phyloP scores from a whole-genome alignment of 2,888 invertebrate species.

The Plemyria rubiginata region DNA sequence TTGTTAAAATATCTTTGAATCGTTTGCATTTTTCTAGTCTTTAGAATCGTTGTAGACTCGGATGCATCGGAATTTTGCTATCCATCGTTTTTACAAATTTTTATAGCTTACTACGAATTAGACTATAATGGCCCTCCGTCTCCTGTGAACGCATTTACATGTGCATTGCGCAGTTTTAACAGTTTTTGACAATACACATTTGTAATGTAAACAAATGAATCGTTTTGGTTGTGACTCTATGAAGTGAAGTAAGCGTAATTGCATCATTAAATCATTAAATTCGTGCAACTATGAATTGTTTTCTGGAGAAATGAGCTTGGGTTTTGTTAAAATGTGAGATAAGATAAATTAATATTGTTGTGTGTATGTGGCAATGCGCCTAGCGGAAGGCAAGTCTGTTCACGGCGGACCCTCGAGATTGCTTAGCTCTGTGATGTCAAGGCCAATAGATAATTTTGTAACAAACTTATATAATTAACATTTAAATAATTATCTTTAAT shows the following conservation, averaged over 20 bases:
- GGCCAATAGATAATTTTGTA: slow-evolving; percentile 84
- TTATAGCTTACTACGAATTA: slow-evolving; percentile 52
- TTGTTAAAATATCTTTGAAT: slow-evolving; percentile 60
- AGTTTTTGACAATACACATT: slow-evolving; percentile 44
- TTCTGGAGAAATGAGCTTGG: slow-evolving; percentile 34
- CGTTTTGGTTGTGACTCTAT: slow-evolving; percentile 51
- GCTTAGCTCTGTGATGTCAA: slow-evolving; percentile 83
- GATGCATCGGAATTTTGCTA: slow-evolving; percentile 58
- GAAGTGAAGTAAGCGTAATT: slow-evolving; percentile 42
- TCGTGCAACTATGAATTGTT: slow-evolving; percentile 40
- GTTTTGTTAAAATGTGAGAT: slow-evolving; percentile 38
- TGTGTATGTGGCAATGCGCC: slow-evolving; percentile 20
- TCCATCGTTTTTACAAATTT: slow-evolving; percentile 54
- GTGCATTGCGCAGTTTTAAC: slow-evolving; percentile 53
- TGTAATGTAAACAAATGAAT: slow-evolving; percentile 44
- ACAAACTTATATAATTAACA: slow-evolving; percentile 80
- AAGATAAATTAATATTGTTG: slow-evolving; percentile 33
- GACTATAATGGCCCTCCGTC: slow-evolving; percentile 47
- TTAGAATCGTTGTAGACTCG: slow-evolving; percentile 64
- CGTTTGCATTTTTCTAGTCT: slow-evolving; percentile 84
- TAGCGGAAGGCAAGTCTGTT: slow-evolving; percentile 32
- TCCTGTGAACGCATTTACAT: slow-evolving; percentile 57
- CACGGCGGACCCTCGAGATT: slow-evolving; percentile 63
- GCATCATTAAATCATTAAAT: slow-evolving; percentile 44
- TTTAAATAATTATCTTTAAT: slow-evolving; percentile 61